These are phyloP conservation scores for Motacilla alba DNA, from an alignment of 2,113 vertebrate genomes.

Conservation along the genomic window DNA sequence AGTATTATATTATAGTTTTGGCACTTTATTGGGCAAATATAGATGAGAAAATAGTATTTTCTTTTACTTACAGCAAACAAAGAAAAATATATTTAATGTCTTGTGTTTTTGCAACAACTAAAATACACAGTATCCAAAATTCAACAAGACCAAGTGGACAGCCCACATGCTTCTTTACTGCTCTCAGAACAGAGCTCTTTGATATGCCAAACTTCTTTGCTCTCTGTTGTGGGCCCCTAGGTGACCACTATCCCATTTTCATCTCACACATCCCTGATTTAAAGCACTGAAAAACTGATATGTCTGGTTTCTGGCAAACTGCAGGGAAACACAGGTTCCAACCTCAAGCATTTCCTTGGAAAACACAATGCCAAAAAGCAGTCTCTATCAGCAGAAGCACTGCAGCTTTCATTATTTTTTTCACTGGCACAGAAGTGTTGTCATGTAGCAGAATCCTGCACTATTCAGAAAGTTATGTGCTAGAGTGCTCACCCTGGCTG, in stretches of 20 bases:
- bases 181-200: not conserved
- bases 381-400: not conserved
- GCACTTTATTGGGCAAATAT: not conserved
- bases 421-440: not conserved
- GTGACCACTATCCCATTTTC: not conserved
- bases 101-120: not conserved
- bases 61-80: not conserved
- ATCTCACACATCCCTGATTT: not conserved
- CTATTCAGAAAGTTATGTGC: not conserved
- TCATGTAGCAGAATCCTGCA: not conserved
- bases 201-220: not conserved
- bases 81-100: not conserved
- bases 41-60: not conserved
- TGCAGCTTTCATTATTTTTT: not conserved
- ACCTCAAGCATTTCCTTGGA: conserved; percentile 31
- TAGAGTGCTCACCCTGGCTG: not conserved
- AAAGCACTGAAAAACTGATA: not conserved
- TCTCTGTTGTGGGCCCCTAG: not conserved
- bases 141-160: not conserved
- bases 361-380: not conserved
- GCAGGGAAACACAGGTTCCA: not conserved
- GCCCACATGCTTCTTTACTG: not conserved
- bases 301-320: conserved; percentile 7
- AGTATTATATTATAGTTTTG: not conserved
- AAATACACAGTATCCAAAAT: not conserved